These are phyloP conservation scores for Cenopis cana DNA, from an alignment of 2,888 invertebrate species.

Conservation along the genomic window DNA sequence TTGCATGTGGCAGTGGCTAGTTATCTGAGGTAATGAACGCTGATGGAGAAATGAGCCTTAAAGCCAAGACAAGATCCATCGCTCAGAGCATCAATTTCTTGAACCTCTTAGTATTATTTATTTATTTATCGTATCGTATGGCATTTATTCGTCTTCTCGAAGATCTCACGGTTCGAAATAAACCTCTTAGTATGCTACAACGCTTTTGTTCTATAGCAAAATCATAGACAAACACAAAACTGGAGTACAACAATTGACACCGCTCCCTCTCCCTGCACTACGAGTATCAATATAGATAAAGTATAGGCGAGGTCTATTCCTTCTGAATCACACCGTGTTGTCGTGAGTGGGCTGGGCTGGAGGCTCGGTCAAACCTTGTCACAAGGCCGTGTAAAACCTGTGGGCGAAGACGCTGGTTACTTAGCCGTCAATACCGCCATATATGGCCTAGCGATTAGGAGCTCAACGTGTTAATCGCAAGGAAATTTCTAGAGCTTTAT, in stretches of 20 bases:
- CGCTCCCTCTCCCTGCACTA: slow-evolving; percentile 6
- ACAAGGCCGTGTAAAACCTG: slow-evolving; percentile 73
- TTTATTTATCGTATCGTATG: too few relatives aligned
- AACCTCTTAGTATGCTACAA: too few relatives aligned
- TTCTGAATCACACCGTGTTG: slow-evolving; percentile 37
- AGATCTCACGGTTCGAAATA: too few relatives aligned
- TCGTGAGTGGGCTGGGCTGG: slow-evolving; percentile 63
- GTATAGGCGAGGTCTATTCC: slow-evolving; percentile 35
- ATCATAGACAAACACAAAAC: slow-evolving; percentile 36
- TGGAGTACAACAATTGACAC: slow-evolving; percentile 9
- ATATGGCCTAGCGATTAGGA: slow-evolving; percentile 56
- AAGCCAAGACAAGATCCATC: slow-evolving; percentile 9
- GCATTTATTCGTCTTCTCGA: too few relatives aligned
- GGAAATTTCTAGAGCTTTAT: slow-evolving; percentile 27
- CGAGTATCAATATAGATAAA: slow-evolving; percentile 36
- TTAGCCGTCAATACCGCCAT: slow-evolving; percentile 68
- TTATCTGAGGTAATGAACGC: slow-evolving; percentile 73
- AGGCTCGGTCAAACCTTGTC: slow-evolving; percentile 77
- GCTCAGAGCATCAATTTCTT: not conserved
- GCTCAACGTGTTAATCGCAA: slow-evolving; percentile 24
- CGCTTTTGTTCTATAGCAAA: not conserved
- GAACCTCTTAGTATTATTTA: not conserved
- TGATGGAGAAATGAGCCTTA: slow-evolving; percentile 42
- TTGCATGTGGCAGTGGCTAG: slow-evolving; percentile 70
- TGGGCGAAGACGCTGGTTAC: slow-evolving; percentile 65